These are phyloP conservation scores for Willowsia nigromaculata DNA, from an alignment of 2,888 invertebrate genomes.

Conservation along the genomic window DNA sequence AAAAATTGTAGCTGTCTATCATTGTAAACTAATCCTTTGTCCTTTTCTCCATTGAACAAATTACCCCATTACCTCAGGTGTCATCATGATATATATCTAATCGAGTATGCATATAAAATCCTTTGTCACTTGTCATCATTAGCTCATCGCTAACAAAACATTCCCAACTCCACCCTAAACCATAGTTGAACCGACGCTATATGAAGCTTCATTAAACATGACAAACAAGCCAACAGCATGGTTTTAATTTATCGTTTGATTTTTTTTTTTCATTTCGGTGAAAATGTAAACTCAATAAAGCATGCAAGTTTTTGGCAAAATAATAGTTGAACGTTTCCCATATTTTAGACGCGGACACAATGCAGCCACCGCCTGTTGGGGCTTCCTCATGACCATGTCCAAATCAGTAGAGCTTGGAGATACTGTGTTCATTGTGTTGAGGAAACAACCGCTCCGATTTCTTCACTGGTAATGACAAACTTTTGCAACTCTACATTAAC, in stretches of 20 bases:
- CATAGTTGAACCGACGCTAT: not conserved
- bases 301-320: not conserved
- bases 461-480: slow-evolving; percentile 81
- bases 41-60: not conserved
- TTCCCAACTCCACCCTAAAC: not conserved
- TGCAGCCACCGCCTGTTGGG: slow-evolving; percentile 83
- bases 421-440: slow-evolving; percentile 82
- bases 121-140: slow-evolving; percentile 27
- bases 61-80: slow-evolving; percentile 11
- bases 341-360: slow-evolving; percentile 78
- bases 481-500: not conserved
- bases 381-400: slow-evolving; percentile 81
- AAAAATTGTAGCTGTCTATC: not conserved
- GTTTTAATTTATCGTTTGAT: not conserved
- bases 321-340: not conserved
- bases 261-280: not conserved
- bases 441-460: slow-evolving; percentile 79
- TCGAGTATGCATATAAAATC: not conserved
- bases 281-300: not conserved
- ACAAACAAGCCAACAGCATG: not conserved
- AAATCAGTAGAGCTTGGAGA: slow-evolving; percentile 82
- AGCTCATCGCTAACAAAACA: not conserved
- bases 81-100: slow-evolving; percentile 14
- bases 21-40: not conserved
- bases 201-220: not conserved